Conservation (phyloP, 2,797 vertebrate species). For the Poecilia velifera region DNA sequence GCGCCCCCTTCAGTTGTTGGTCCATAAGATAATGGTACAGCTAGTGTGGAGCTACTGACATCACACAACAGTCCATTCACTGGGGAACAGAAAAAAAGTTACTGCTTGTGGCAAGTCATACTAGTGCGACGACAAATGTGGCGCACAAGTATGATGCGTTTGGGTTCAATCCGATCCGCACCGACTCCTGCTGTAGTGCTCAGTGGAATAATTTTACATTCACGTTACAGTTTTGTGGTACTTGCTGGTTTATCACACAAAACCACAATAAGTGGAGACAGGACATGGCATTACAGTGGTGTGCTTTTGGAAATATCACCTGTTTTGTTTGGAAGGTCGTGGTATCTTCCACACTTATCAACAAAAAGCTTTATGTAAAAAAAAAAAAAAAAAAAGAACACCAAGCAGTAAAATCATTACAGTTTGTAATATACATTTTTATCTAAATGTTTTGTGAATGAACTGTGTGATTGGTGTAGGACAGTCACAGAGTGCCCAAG, state of each 20-base stretch:
- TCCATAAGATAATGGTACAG: neutral
- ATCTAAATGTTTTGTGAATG: constrained; percentile 49
- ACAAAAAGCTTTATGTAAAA: neutral
- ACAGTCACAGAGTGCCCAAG: constrained; percentile 83
- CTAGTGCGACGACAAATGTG: neutral
- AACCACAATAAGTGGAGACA: neutral
- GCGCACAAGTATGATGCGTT: too few species aligned
- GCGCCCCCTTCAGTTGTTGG: neutral
- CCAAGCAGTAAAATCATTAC: neutral
- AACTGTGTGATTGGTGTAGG: constrained; percentile 77
- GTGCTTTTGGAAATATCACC: constrained; percentile 24
- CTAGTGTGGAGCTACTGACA: neutral
- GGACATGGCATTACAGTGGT: neutral
- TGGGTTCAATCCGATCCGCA: too few species aligned
- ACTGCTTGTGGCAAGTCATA: neutral
- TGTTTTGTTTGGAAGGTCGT: constrained; percentile 1
- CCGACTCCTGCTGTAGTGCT: too few species aligned
- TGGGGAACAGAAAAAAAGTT: neutral
- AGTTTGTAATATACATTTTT: constrained; percentile 12
- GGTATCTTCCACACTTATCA: neutral
- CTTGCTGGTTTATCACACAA: neutral
- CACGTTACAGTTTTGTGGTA: neutral
- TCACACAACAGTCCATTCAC: neutral
- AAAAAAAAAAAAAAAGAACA: neutral
- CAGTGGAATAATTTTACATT: neutral